A percentile compares a stretch with the other conserved stretches of the same genome.
Evolutionary conservation across 92 coral and sea anemone species (phyloP).

Genomic region (Metridium senile): DNA sequence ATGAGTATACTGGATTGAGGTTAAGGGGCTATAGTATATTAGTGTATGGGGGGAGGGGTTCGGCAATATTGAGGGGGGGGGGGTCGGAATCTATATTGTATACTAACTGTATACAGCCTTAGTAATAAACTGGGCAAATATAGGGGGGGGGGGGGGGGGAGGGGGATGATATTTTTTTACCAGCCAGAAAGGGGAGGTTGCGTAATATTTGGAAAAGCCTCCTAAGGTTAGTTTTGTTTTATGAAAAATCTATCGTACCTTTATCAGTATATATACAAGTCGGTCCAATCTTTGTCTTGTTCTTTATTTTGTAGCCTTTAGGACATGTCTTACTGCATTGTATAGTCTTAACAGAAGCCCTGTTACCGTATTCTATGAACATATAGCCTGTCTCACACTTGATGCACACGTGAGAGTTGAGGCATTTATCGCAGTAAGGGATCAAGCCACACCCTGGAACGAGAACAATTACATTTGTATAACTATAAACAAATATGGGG

Average conservation of each 20-base stretch:
- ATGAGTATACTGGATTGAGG: neutral
- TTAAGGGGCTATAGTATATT: neutral
- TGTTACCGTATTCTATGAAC: slow-evolving; percentile 18
- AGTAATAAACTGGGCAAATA: too few species aligned
- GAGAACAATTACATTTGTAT: neutral
- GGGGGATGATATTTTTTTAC: too few species aligned
- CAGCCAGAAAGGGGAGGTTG: too few species aligned
- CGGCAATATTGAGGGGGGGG: too few species aligned
- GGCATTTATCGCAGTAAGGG: slow-evolving; percentile 54
- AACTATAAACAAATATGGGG: neutral
- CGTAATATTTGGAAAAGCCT: too few species aligned
- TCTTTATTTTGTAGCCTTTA: slow-evolving; percentile 6
- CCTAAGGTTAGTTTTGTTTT: too few species aligned
- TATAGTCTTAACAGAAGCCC: neutral
- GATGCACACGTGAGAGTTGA: slow-evolving; percentile 11
- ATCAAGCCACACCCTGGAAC: slow-evolving; percentile 60
- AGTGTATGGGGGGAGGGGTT: too few species aligned
- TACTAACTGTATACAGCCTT: too few species aligned
- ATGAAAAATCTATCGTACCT: too few species aligned
- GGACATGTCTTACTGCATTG: slow-evolving; percentile 27
- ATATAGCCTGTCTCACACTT: slow-evolving; percentile 28
- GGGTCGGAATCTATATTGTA: too few species aligned
- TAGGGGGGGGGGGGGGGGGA: too few species aligned
- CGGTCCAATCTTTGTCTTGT: slow-evolving; percentile 7
- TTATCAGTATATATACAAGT: slow-evolving; percentile 17